phyloP scores from a whole-genome alignment of 2,797 vertebrate genomes.

The Tangara arthus region DNA sequence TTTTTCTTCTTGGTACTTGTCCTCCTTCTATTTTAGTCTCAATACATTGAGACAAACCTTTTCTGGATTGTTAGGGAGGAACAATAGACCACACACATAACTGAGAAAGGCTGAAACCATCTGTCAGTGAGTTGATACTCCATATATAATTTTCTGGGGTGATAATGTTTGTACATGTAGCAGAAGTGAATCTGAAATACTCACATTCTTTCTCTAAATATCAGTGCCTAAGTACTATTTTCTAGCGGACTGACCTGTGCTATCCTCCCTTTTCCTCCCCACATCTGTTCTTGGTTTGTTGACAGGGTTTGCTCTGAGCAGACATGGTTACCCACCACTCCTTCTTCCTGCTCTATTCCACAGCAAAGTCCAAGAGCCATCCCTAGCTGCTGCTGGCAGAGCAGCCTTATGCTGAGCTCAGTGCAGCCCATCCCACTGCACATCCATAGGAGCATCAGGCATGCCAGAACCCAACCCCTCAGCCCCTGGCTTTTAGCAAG shows the following conservation, averaged over 20 bases:
- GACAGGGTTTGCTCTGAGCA: not conserved
- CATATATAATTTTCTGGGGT: not conserved
- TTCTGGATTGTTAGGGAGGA: not conserved
- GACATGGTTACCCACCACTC: not conserved
- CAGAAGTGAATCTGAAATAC: not conserved
- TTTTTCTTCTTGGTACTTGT: not conserved
- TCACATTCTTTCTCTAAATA: not conserved
- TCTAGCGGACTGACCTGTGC: not conserved
- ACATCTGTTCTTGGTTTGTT: not conserved
- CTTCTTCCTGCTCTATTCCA: not conserved
- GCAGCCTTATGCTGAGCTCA: not conserved
- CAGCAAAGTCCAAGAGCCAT: not conserved
- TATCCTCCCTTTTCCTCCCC: not conserved
- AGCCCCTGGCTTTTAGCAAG: not conserved
- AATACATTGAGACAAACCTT: not conserved
- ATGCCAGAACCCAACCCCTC: not conserved
- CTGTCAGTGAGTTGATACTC: not conserved
- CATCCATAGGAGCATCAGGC: not conserved
- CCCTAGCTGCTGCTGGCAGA: not conserved
- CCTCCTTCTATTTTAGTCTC: not conserved
- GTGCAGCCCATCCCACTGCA: not conserved
- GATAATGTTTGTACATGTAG: not conserved
- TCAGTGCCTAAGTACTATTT: not conserved
- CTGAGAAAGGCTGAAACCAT: not conserved
- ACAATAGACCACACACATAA: not conserved